Evolutionary conservation across 37 sponge, comb jelly and placozoan genomes (phyloP).

Genomic region (Agelas oroides): DNA sequence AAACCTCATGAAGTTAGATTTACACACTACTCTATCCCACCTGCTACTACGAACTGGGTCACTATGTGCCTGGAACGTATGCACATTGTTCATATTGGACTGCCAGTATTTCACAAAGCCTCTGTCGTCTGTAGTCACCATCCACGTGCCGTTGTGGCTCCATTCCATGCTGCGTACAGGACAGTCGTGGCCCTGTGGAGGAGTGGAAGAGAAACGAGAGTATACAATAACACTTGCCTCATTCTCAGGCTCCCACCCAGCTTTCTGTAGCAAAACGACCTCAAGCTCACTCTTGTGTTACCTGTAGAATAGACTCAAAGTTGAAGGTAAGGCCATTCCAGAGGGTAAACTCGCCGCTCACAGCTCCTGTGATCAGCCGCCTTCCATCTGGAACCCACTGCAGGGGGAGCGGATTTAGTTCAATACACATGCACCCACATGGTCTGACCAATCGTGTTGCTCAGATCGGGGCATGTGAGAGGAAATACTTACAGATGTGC

Average conservation of each 20-base stretch:
- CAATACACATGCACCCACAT: too few species aligned
- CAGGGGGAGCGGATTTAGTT: not conserved
- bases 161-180: constrained; percentile 92
- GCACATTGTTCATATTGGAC: constrained; percentile 95
- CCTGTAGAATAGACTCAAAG: constrained; percentile 94
- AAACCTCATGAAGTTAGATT: too few species aligned
- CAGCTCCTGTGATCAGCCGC: constrained; percentile 92
- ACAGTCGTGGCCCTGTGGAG: constrained; percentile 90
- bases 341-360: constrained; percentile 94
- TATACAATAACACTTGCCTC: not conserved
- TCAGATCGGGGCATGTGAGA: too few species aligned
- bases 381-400: constrained; percentile 98
- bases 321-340: constrained; percentile 97
- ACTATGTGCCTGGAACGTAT: constrained; percentile 93
- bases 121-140: constrained; percentile 91
- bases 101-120: constrained; percentile 99
- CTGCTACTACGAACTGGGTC: constrained; percentile 91
- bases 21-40: constrained; percentile 46
- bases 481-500: constrained; percentile 84
- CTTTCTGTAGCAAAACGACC: too few species aligned
- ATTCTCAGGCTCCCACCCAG: too few species aligned
- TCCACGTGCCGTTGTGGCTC: constrained; percentile 92
- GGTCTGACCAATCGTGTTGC: too few species aligned
- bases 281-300: too few species aligned
- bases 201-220: not conserved